phyloP scores from a whole-genome alignment of 1,140 invertebrate genomes.

The Drosophila carrolli region DNA sequence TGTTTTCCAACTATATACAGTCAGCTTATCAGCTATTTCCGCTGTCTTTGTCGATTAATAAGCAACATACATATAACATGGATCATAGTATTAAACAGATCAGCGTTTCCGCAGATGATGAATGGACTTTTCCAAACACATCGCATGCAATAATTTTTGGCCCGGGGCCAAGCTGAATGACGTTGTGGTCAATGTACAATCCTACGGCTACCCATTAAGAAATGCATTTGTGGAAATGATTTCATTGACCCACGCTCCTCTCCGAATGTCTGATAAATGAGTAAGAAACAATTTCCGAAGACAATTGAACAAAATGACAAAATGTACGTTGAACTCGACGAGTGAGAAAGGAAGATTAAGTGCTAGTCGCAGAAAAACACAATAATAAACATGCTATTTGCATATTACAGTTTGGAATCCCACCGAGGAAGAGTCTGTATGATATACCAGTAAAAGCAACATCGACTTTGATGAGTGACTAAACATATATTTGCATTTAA shows the following conservation, averaged over 20 bases:
- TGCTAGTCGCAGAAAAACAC: constrained; percentile 31
- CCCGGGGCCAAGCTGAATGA: constrained; percentile 61
- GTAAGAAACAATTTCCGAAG: constrained; percentile 78
- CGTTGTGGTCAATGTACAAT: constrained; percentile 38
- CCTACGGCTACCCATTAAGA: constrained; percentile 39
- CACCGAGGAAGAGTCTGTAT: constrained; percentile 3
- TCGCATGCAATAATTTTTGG: constrained; percentile 49
- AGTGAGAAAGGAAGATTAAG: constrained; percentile 17
- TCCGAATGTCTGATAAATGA: constrained; percentile 53
- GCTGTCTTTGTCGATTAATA: constrained; percentile 5
- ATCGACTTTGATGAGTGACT: constrained; percentile 9
- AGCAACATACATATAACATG: constrained; percentile 6
- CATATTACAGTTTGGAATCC: constrained; percentile 52
- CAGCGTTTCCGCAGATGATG: constrained; percentile 43
- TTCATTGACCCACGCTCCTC: constrained; percentile 67
- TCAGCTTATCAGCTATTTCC: constrained; percentile 6
- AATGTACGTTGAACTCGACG: constrained; percentile 72
- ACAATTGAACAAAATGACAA: constrained; percentile 66
- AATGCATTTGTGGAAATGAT: constrained; percentile 69
- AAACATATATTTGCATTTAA: constrained; percentile 62
- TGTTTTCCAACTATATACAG: neutral
- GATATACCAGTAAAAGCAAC: neutral
- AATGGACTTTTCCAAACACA: constrained; percentile 24
- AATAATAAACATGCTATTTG: constrained; percentile 37
- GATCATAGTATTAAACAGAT: constrained; percentile 41